These are phyloP conservation scores for Campylomormyrus tamandua DNA, from an alignment of 2,113 vertebrate genomes.

Conservation along the genomic window DNA sequence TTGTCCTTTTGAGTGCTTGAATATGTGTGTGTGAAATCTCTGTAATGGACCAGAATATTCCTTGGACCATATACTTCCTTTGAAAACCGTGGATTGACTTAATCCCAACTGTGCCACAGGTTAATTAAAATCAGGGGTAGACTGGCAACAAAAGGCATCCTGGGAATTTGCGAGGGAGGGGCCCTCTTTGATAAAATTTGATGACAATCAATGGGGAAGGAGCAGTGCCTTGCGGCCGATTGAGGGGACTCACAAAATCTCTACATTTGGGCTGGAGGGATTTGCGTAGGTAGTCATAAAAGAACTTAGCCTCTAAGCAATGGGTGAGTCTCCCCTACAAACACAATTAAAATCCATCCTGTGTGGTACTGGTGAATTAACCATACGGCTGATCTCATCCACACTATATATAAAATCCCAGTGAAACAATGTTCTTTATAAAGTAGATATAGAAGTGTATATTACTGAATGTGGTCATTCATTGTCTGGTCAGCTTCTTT, in stretches of 20 bases:
- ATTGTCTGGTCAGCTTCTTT: neutral
- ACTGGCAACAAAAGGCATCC: neutral
- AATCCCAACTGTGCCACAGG: neutral
- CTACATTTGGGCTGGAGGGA: neutral
- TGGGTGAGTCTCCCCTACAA: neutral
- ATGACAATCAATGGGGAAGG: neutral
- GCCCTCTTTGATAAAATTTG: neutral
- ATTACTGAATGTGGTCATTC: neutral
- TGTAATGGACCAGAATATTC: neutral
- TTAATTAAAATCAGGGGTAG: neutral
- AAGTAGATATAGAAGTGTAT: neutral
- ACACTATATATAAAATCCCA: neutral
- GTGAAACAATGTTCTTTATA: neutral
- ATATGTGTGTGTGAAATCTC: neutral
- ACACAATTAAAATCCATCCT: neutral
- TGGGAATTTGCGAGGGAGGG: neutral
- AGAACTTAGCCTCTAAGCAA: neutral
- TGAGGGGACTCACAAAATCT: neutral
- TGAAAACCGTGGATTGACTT: neutral
- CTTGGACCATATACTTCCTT: neutral
- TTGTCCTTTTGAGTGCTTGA: neutral
- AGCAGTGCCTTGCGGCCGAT: too few species aligned
- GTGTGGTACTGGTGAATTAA: neutral
- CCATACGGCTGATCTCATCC: neutral
- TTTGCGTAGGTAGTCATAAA: neutral